Conservation (phyloP, 2,113 vertebrate species). For the Peucedramus taeniatus region DNA sequence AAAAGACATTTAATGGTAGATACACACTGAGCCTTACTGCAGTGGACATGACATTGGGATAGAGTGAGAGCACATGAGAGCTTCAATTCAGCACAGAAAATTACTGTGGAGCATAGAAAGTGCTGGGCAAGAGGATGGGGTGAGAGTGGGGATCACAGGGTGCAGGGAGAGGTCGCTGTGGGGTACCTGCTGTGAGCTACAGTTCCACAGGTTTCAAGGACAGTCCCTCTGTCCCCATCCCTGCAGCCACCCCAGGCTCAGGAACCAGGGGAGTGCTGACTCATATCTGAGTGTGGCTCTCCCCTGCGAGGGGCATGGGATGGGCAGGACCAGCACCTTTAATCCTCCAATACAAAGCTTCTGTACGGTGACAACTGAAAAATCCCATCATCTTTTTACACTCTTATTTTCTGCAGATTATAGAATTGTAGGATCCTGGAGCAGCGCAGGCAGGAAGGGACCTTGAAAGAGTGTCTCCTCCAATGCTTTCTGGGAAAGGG, state of each 20-base stretch:
- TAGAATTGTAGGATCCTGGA: not conserved
- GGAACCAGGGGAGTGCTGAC: not conserved
- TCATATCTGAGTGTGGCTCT: rapidly evolving
- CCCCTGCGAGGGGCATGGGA: rapidly evolving
- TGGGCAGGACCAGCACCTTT: not conserved
- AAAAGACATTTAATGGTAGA: not conserved
- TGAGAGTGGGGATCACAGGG: not conserved
- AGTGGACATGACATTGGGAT: not conserved
- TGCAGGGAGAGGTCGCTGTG: rapidly evolving
- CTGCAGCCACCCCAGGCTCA: not conserved
- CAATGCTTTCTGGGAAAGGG: not conserved
- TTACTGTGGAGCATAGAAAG: not conserved
- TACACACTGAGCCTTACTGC: not conserved
- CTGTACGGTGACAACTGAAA: not conserved
- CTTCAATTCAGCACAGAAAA: not conserved
- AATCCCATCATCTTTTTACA: not conserved
- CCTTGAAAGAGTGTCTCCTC: rapidly evolving
- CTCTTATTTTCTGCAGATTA: not conserved
- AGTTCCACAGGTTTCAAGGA: rapidly evolving
- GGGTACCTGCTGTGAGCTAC: not conserved
- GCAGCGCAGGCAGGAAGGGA: not conserved
- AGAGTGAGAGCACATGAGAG: not conserved
- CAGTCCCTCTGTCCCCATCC: not conserved
- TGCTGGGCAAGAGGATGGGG: not conserved
- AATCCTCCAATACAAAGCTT: not conserved